Base-by-base conservation (phyloP, 2,113 vertebrate species). In the Ifrita kowaldi region DNA sequence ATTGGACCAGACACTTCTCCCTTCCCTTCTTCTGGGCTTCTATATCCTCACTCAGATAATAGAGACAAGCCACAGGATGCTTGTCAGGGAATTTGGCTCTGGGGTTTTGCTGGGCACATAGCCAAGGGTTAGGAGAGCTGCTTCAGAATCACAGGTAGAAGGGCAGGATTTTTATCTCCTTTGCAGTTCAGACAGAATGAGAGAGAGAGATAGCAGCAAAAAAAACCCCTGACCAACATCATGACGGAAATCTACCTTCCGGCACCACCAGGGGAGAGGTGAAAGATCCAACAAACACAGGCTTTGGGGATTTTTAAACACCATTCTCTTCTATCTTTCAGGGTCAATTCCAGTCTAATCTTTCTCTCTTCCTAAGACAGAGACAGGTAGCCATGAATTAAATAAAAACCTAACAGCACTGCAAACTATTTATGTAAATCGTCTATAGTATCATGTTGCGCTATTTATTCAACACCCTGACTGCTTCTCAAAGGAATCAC, bases 41-140 rank as follows among this genome's bases (percentile, higher is more conserved):
- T 12, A 33, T 62, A 73, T 88, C 78, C 82, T 85, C 69, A 68
- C 69, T 74, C 70, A 91, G 78, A 42, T 83, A 87, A 95, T 8
- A 87, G 46, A 93, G 53, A 84, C 70, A 96, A 94, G 88, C 80
- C 32, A 94, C 67, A 79, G 65, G 52, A 69, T 82, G 41, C 89
- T 60, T 87, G 76, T 57, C 53, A 59, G 42, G 53, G 64, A 94
- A 53, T 82, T 84, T 92, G 78, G 70, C 77, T 90, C 55, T 39
- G 46, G 27, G 42, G 22, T 70, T 96, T 94, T 65, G 57, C 77
- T 1, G 8, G 89, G 86, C 68, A 50, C 16, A 5, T 12, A 59
- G 88, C 86, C 89, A 93, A 50, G 47, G 41, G 56, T 90, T 88
- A 92, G 65, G 75, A 90, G 46, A 95, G 42, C 22, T 41, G 42